Evolutionary conservation across 2,797 vertebrate genomes (phyloP).

Genomic region (Brachyrhaphis roseni): DNA sequence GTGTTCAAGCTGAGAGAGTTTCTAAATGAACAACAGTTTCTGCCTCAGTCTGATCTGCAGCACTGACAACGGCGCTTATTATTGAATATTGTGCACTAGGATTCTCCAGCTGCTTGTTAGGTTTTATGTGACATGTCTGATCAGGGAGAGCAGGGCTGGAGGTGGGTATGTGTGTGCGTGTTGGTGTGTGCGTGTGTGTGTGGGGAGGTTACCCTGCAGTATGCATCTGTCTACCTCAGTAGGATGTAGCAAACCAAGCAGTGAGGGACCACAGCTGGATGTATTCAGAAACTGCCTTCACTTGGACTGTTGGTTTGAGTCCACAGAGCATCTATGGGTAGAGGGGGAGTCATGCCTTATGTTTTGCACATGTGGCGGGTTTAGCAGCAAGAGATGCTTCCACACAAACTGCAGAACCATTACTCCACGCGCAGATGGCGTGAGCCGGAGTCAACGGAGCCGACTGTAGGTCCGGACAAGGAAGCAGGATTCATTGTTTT

Average conservation of each 20-base stretch:
- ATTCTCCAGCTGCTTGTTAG: slow-evolving; percentile 58
- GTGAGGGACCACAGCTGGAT: slow-evolving; percentile 47
- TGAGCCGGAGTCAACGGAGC: background rate
- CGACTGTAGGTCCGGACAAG: background rate
- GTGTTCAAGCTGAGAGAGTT: background rate
- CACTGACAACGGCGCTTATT: slow-evolving; percentile 11
- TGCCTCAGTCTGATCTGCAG: slow-evolving; percentile 29
- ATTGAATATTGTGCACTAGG: slow-evolving; percentile 60
- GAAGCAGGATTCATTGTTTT: background rate
- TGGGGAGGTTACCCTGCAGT: slow-evolving; percentile 63
- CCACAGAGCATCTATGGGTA: slow-evolving; percentile 1
- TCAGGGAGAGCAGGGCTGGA: slow-evolving; percentile 43
- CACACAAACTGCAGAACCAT: background rate
- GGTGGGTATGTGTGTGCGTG: too few species aligned
- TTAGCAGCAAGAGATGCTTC: slow-evolving; percentile 52
- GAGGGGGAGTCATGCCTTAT: slow-evolving; percentile 5
- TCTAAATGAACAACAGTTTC: background rate
- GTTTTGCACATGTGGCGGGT: slow-evolving; percentile 37
- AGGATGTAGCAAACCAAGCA: slow-evolving; percentile 57
- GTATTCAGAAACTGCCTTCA: slow-evolving; percentile 76
- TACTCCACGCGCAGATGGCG: background rate
- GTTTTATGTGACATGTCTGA: slow-evolving; percentile 61
- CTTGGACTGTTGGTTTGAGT: slow-evolving; percentile 32
- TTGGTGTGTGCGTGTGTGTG: too few species aligned
- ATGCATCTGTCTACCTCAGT: slow-evolving; percentile 74